These are phyloP conservation scores for Pteropus alecto DNA, from an alignment of 2,113 vertebrate genomes.

Conservation along the genomic window DNA sequence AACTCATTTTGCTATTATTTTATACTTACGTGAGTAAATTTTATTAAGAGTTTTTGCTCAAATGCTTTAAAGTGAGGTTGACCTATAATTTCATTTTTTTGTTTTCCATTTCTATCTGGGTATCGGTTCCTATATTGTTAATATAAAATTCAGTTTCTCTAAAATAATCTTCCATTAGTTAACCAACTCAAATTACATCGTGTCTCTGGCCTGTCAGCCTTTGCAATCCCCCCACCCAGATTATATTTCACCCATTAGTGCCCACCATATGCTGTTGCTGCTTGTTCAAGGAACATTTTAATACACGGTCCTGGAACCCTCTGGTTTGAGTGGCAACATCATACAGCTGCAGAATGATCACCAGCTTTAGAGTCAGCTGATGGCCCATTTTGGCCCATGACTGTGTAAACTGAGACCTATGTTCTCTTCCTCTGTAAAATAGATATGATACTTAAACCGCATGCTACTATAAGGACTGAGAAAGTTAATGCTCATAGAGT, in stretches of 20 bases:
- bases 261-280: too few species aligned
- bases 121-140: background rate
- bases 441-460: background rate
- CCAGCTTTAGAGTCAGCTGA: background rate
- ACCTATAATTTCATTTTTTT: background rate
- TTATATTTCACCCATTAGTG: too few species aligned
- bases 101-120: background rate
- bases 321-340: too few species aligned
- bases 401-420: background rate
- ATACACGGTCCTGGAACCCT: background rate
- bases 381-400: background rate
- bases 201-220: background rate
- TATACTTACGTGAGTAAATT: background rate
- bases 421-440: background rate
- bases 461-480: background rate
- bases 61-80: background rate
- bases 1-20: background rate
- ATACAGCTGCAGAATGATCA: background rate
- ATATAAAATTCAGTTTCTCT: background rate
- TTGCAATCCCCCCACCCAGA: background rate
- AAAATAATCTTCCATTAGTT: background rate
- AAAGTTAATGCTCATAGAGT: background rate
- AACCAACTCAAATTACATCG: background rate
- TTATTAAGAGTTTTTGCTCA: background rate
- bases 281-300: background rate